phyloP scores from a whole-genome alignment of 2,113 vertebrate species.

The Argyrosomus japonicus region DNA sequence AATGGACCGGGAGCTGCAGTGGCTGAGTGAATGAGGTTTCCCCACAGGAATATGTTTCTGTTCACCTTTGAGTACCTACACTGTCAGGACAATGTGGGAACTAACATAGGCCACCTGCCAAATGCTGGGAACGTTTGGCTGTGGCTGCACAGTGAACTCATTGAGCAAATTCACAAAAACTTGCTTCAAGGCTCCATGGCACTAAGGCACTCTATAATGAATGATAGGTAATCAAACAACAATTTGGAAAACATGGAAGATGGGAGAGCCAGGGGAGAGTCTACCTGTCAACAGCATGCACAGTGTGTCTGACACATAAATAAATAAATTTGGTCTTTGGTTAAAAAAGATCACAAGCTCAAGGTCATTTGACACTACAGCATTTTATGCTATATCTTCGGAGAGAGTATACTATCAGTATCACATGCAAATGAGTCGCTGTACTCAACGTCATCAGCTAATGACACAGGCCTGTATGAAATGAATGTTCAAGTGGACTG shows the following conservation, averaged over 20 bases:
- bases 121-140: slow-evolving; percentile 26
- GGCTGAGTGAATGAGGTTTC: slow-evolving; percentile 81
- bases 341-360: slow-evolving; percentile 24
- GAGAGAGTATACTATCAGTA: slow-evolving; percentile 38
- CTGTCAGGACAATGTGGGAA: slow-evolving; percentile 11
- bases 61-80: slow-evolving; percentile 61
- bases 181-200: neutral
- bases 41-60: slow-evolving; percentile 67
- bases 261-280: neutral
- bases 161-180: slow-evolving; percentile 3
- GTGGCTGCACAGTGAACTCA: slow-evolving; percentile 10
- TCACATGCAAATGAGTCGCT: slow-evolving; percentile 52
- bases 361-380: slow-evolving; percentile 47
- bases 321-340: slow-evolving; percentile 23
- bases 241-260: neutral
- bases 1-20: slow-evolving; percentile 75
- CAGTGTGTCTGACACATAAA: slow-evolving; percentile 22
- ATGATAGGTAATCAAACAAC: neutral
- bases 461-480: slow-evolving; percentile 43
- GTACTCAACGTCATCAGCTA: slow-evolving; percentile 28
- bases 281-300: slow-evolving; percentile 34
- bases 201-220: neutral
- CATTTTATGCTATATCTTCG: slow-evolving; percentile 1
- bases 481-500: slow-evolving; percentile 25
- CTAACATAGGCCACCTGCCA: slow-evolving; percentile 26